Evolutionary conservation across 2,113 vertebrate genomes (phyloP).

Genomic region (Helogale parvula): DNA sequence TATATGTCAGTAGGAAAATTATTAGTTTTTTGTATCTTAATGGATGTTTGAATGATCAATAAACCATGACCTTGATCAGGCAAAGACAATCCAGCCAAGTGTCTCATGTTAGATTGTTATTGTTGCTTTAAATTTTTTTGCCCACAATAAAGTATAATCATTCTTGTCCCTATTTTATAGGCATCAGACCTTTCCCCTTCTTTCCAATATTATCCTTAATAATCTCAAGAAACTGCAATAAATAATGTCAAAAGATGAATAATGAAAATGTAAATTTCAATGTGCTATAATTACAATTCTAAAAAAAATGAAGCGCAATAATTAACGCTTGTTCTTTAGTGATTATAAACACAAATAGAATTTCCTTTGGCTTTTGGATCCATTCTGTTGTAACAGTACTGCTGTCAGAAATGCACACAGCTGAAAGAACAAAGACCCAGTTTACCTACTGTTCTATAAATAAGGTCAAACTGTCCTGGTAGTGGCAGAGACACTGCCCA

Average conservation of each 20-base stretch:
- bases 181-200: background rate
- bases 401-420: slow-evolving; percentile 50
- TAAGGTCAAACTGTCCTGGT: slow-evolving; percentile 14
- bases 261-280: slow-evolving; percentile 66
- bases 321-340: slow-evolving; percentile 44
- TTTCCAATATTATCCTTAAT: slow-evolving; percentile 65
- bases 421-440: slow-evolving; percentile 38
- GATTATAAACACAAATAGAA: slow-evolving; percentile 64
- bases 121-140: background rate
- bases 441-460: slow-evolving; percentile 54
- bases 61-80: slow-evolving; percentile 43
- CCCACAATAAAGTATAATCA: background rate
- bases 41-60: background rate
- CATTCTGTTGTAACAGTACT: slow-evolving; percentile 14
- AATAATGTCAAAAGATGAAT: slow-evolving; percentile 61
- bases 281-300: slow-evolving; percentile 51
- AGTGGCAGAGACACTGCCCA: background rate
- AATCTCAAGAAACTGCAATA: slow-evolving; percentile 54
- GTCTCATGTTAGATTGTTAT: background rate
- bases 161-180: background rate
- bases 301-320: slow-evolving; percentile 53
- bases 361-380: slow-evolving; percentile 51
- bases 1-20: slow-evolving; percentile 60
- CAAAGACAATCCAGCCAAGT: background rate
- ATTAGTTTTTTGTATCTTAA: slow-evolving; percentile 65